Percentiles rank a stretch among this genome's conserved stretches.
These are phyloP conservation scores for Xestia c-nigrum DNA, from an alignment of 2,888 invertebrate species.

Conservation along the genomic window DNA sequence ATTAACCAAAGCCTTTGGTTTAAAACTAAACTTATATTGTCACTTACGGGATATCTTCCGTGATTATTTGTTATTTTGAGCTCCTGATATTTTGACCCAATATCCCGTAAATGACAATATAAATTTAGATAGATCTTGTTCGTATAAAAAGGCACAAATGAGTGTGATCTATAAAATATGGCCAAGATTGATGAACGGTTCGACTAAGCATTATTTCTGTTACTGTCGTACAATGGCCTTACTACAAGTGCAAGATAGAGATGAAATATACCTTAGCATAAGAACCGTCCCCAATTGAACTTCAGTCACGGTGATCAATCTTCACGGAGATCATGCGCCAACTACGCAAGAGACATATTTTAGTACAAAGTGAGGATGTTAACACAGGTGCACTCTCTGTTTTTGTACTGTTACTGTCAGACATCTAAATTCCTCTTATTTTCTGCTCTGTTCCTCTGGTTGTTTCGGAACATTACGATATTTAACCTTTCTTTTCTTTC, in stretches of 20 bases:
- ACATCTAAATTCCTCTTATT: not conserved
- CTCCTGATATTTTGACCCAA: too few species aligned
- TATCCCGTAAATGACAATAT: too few species aligned
- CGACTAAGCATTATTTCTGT: not conserved
- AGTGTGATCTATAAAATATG: too few species aligned
- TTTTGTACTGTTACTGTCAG: not conserved
- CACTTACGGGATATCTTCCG: too few species aligned
- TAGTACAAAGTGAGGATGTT: not conserved
- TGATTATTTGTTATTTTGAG: too few species aligned
- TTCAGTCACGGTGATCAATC: not conserved
- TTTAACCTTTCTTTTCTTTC: constrained; percentile 59
- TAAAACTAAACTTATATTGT: too few species aligned
- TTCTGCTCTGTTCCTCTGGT: too few species aligned
- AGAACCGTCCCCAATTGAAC: not conserved
- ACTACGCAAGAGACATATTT: not conserved
- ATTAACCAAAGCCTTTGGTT: too few species aligned
- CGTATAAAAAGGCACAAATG: not conserved
- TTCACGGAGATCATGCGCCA: not conserved
- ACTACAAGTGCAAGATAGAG: not conserved
- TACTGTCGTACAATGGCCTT: not conserved
- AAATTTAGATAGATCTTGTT: not conserved
- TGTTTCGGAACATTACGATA: not conserved
- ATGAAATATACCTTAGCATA: not conserved
- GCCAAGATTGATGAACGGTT: not conserved
- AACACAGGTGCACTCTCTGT: not conserved